Evolutionary conservation across 2,888 invertebrate genomes (phyloP).

Genomic region (Andricus quercusramuli): DNA sequence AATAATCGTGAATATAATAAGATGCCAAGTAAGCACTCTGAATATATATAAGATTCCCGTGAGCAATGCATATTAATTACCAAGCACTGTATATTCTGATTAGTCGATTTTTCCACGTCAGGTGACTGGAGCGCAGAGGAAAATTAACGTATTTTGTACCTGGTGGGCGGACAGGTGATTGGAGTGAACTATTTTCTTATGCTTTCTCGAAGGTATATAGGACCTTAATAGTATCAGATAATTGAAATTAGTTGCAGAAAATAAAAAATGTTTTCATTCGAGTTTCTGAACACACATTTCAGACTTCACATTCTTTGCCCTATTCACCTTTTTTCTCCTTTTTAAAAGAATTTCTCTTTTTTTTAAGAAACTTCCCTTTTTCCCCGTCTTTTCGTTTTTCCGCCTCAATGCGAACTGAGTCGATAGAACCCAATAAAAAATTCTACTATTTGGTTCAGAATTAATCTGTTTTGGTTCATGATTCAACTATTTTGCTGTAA

Average conservation of each 20-base stretch:
- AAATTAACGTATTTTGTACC: background rate
- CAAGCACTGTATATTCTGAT: background rate
- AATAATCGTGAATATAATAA: background rate
- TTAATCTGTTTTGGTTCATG: too few species aligned
- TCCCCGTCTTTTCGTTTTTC: too few species aligned
- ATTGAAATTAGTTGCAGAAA: background rate
- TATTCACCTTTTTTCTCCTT: too few species aligned
- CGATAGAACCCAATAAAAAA: too few species aligned
- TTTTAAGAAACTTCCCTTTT: too few species aligned
- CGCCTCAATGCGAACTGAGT: too few species aligned
- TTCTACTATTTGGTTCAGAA: too few species aligned
- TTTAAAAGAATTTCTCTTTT: too few species aligned
- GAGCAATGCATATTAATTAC: background rate
- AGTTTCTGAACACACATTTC: background rate
- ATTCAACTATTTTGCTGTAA: too few species aligned
- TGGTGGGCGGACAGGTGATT: background rate
- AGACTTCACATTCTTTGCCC: too few species aligned
- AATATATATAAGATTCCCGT: background rate
- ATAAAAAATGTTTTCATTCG: background rate
- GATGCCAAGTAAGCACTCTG: background rate
- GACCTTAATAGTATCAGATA: background rate
- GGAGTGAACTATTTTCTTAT: background rate
- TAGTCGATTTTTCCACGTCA: background rate
- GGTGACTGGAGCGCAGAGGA: background rate
- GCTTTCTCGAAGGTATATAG: background rate